A percentile compares a stretch with the other conserved stretches of the same genome.
Evolutionary conservation across 1,140 invertebrate species (phyloP).

Genomic region (Cherax destructor): DNA sequence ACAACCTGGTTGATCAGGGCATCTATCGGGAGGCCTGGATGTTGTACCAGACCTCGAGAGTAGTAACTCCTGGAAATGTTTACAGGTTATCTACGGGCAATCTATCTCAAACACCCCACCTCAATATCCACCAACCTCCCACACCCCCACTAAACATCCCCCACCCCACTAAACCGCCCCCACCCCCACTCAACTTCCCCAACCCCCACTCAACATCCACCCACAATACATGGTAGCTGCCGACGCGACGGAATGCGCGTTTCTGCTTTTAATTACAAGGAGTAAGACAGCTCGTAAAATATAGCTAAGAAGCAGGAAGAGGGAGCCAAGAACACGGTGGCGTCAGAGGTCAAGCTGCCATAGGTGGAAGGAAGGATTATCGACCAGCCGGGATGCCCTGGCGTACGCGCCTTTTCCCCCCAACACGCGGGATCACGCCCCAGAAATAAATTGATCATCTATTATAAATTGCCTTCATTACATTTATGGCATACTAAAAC

Average conservation of each 20-base stretch:
- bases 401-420: background rate
- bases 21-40: too few species aligned
- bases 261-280: conserved; percentile 53
- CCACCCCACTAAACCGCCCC: background rate
- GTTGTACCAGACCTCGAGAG: too few species aligned
- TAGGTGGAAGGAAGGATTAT: background rate
- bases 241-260: conserved; percentile 29
- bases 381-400: background rate
- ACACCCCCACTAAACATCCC: background rate
- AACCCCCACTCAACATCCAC: background rate
- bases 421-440: background rate
- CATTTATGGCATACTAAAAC: conserved; percentile 53
- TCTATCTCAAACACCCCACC: too few species aligned
- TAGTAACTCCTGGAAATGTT: too few species aligned
- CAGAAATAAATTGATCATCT: conserved; percentile 41
- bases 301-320: background rate
- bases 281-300: conserved; percentile 39
- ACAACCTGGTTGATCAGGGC: too few species aligned
- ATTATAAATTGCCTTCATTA: conserved; percentile 64
- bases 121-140: background rate
- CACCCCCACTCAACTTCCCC: background rate
- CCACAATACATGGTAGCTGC: background rate
- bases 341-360: background rate
- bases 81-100: too few species aligned
- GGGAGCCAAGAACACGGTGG: background rate